Percentiles rank a stretch among this genome's conserved stretches.
Evolutionary conservation across 2,113 vertebrate genomes (phyloP).

Genomic region (Cyprinodon brontotheroides): DNA sequence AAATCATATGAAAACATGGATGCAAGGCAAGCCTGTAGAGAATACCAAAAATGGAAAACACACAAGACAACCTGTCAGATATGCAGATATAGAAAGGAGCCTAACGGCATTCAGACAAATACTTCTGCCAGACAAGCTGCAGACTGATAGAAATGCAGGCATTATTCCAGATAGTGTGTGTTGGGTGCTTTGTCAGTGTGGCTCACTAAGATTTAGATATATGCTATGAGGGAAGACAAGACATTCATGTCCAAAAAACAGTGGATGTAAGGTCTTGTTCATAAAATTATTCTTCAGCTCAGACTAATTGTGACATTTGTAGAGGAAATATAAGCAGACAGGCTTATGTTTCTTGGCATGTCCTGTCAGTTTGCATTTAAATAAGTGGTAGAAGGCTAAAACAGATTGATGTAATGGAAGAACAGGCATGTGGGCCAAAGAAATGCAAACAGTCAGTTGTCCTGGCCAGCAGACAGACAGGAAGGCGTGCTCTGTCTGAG

Average conservation of each 20-base stretch:
- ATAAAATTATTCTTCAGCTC: constrained; percentile 3
- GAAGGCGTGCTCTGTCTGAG: constrained; percentile 28
- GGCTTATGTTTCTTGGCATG: constrained; percentile 11
- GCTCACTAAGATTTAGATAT: constrained; percentile 43
- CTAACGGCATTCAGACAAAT: constrained; percentile 57
- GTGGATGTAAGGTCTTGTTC: not conserved
- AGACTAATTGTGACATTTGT: constrained; percentile 32
- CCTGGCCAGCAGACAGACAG: constrained; percentile 19
- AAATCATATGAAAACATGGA: constrained; percentile 30
- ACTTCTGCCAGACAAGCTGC: constrained; percentile 45
- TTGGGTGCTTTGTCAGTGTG: constrained; percentile 27
- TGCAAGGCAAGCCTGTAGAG: constrained; percentile 44
- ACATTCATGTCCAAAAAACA: constrained; percentile 19
- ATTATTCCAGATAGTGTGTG: constrained; percentile 42
- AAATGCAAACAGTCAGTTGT: constrained; percentile 42
- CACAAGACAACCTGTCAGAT: constrained; percentile 58
- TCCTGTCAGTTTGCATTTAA: constrained; percentile 27
- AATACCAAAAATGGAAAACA: constrained; percentile 49
- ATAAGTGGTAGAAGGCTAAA: constrained; percentile 24
- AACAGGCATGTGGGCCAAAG: constrained; percentile 7
- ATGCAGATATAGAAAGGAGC: constrained; percentile 63
- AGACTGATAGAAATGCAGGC: constrained; percentile 51
- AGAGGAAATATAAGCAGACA: constrained; percentile 6
- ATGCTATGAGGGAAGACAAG: constrained; percentile 16
- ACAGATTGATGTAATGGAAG: constrained; percentile 24